A percentile compares a stretch with the other conserved stretches of the same genome.
Conservation (phyloP, 2,113 vertebrate species). For the Phyllostomus hastatus region DNA sequence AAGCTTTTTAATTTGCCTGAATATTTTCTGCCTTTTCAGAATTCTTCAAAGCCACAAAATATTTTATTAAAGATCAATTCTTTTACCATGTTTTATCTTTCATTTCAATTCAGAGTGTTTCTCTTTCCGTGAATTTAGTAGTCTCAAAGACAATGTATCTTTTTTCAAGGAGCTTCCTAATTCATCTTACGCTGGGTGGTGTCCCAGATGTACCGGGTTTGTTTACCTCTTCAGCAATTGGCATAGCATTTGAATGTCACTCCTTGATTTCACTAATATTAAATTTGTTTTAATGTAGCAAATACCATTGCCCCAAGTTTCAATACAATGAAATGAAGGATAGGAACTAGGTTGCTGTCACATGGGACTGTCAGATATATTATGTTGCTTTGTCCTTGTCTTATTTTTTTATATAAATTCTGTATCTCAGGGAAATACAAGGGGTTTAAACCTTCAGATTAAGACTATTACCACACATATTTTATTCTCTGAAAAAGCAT, state of each 20-base stretch:
- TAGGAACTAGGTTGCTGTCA: not conserved
- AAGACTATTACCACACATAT: not conserved
- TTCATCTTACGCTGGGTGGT: not conserved
- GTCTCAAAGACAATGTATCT: constrained; percentile 17
- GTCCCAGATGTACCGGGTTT: not conserved
- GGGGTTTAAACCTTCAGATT: not conserved
- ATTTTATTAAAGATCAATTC: constrained; percentile 22
- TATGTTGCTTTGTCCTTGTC: not conserved
- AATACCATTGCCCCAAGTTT: not conserved
- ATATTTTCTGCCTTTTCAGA: not conserved
- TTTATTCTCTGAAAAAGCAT: not conserved
- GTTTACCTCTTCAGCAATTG: not conserved
- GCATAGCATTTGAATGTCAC: not conserved
- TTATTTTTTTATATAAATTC: not conserved
- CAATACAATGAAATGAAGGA: not conserved
- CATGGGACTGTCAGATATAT: not conserved
- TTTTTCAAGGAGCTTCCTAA: constrained; percentile 20
- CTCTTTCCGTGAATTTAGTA: not conserved
- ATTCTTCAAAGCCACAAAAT: not conserved
- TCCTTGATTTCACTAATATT: constrained; percentile 53
- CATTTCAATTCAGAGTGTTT: constrained; percentile 13
- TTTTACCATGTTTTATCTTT: constrained; percentile 9
- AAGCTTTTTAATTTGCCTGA: not conserved
- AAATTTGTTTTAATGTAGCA: constrained; percentile 14
- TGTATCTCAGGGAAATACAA: not conserved